These are phyloP conservation scores for Lasiurus borealis DNA, from an alignment of 2,113 vertebrate species.

Conservation along the genomic window DNA sequence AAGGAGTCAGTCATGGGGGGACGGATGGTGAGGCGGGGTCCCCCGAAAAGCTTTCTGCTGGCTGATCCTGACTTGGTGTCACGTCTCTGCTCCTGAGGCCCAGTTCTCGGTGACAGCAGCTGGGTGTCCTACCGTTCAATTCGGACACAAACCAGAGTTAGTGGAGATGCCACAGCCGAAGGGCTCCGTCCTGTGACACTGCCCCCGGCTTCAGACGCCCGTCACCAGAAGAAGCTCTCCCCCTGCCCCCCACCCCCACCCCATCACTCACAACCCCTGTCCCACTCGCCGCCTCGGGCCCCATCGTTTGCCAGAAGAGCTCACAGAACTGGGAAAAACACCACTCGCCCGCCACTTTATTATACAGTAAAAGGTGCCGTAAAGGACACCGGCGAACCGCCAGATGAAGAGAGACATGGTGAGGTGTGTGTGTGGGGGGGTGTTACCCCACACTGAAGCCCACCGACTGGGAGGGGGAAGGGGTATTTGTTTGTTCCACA, in stretches of 20 bases:
- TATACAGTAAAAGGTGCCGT: too few relatives aligned
- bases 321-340: neutral
- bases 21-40: rapidly evolving
- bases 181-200: neutral
- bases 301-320: neutral
- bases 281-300: neutral
- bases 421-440: too few relatives aligned
- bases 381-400: neutral
- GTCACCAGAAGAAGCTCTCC: neutral
- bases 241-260: neutral
- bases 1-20: neutral
- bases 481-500: neutral
- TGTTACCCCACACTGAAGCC: neutral
- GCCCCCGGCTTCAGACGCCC: neutral
- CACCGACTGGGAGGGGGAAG: neutral
- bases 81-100: neutral
- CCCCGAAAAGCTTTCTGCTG: neutral
- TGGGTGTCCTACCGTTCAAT: too few relatives aligned
- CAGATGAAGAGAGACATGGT: too few relatives aligned
- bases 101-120: neutral
- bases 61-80: neutral
- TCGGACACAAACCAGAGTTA: neutral
- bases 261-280: neutral
- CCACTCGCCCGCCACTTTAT: neutral
- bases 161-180: neutral